These are phyloP conservation scores for Vulpes lagopus DNA, from an alignment of 2,113 vertebrate genomes.

Conservation along the genomic window DNA sequence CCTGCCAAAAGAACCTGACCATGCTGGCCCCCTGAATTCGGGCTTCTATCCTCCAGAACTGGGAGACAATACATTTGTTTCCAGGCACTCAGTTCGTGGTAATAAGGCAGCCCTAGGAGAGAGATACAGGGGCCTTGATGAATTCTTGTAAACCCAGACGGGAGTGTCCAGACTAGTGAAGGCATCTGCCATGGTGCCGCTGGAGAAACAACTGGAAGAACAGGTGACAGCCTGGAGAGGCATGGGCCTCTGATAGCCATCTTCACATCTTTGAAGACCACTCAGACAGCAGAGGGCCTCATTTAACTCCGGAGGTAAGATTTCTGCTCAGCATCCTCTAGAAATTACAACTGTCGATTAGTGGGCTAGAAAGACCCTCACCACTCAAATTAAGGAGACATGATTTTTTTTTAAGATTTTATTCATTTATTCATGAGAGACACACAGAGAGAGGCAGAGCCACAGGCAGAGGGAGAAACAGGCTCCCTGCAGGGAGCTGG, in stretches of 20 bases:
- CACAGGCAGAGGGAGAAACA: no score
- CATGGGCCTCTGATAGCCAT: background rate
- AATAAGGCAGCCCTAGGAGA: background rate
- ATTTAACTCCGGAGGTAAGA: background rate
- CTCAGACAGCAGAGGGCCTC: background rate
- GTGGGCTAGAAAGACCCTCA: background rate
- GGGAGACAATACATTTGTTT: background rate
- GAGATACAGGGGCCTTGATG: background rate
- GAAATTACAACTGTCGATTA: background rate
- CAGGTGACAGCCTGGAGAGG: background rate
- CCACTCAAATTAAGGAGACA: background rate
- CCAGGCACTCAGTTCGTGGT: background rate
- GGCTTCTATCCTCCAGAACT: background rate
- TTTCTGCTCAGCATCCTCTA: constrained; percentile 19
- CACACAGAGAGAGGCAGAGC: no score
- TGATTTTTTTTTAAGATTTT: background rate
- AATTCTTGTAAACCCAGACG: background rate
- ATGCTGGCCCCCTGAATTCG: background rate
- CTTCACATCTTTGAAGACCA: background rate
- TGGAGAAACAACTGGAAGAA: background rate
- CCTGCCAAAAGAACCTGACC: background rate
- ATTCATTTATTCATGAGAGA: no score
- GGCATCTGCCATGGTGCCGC: background rate
- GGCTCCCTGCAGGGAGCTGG: no score
- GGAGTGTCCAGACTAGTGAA: background rate